Evolutionary conservation across 2,888 invertebrate genomes (phyloP).

Genomic region (Drosophila nr. fundita): DNA sequence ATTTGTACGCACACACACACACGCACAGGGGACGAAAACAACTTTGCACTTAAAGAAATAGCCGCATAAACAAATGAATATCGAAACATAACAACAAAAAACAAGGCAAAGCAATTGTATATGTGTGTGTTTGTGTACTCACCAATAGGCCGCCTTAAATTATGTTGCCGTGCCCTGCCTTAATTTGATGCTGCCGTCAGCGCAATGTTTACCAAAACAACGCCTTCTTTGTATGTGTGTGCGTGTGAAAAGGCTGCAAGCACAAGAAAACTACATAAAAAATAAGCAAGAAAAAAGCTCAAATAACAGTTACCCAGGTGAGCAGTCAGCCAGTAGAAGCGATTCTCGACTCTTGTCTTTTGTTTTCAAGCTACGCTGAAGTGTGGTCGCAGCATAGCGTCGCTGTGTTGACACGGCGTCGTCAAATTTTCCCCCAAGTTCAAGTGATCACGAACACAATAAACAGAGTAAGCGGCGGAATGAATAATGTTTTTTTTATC

Average conservation of each 20-base stretch:
- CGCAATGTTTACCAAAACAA: slow-evolving; percentile 51
- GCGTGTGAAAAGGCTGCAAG: slow-evolving; percentile 14
- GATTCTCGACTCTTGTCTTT: slow-evolving; percentile 34
- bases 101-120: slow-evolving; percentile 26
- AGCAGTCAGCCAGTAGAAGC: slow-evolving; percentile 21
- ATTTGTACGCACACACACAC: neutral
- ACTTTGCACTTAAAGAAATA: slow-evolving; percentile 12
- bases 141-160: slow-evolving; percentile 38
- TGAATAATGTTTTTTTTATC: neutral
- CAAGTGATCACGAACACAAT: slow-evolving; percentile 25
- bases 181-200: slow-evolving; percentile 28
- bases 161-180: slow-evolving; percentile 26
- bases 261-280: slow-evolving; percentile 22
- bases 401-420: slow-evolving; percentile 65
- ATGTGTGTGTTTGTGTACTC: slow-evolving; percentile 30
- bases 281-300: slow-evolving; percentile 12
- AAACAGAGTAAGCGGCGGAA: neutral
- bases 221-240: slow-evolving; percentile 10
- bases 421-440: slow-evolving; percentile 37
- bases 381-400: slow-evolving; percentile 68
- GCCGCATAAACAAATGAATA: slow-evolving; percentile 1
- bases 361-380: slow-evolving; percentile 42
- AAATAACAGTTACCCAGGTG: slow-evolving; percentile 31
- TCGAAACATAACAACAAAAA: slow-evolving; percentile 31
- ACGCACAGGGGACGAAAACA: slow-evolving; percentile 8